Evolutionary conservation across 92 coral and sea anemone species (phyloP).

Genomic region (Phymanthus crucifer): DNA sequence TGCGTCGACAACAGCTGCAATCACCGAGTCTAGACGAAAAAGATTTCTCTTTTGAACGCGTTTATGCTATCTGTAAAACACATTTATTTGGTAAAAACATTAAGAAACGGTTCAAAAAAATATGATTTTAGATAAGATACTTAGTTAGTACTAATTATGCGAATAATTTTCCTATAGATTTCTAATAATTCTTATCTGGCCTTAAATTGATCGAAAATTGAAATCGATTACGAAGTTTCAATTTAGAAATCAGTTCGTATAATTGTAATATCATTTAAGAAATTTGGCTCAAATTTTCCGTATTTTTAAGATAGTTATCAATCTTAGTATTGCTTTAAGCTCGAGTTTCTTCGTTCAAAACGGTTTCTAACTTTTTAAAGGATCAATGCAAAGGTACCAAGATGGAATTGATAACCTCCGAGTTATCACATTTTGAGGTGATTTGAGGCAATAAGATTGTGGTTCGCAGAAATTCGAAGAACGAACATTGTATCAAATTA

Average conservation of each 20-base stretch:
- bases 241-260: not conserved
- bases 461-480: conserved; percentile 10
- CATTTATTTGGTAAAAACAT: not conserved
- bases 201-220: conserved; percentile 20
- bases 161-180: not conserved
- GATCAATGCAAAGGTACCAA: not conserved
- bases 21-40: not conserved
- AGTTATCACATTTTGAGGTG: not conserved
- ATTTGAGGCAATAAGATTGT: conserved; percentile 14
- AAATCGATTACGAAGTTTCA: conserved; percentile 13
- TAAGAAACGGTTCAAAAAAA: not conserved
- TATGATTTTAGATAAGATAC: conserved; percentile 6
- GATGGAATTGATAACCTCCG: not conserved
- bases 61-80: not conserved
- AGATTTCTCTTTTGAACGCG: not conserved
- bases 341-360: not conserved
- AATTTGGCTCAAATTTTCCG: not conserved
- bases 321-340: not conserved
- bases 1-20: not conserved
- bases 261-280: not conserved
- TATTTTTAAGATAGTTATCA: not conserved
- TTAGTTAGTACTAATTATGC: not conserved
- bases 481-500: conserved; percentile 6
- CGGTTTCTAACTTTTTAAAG: not conserved
- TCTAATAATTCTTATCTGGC: conserved; percentile 11